Conservation (phyloP, 2,113 vertebrate species). For the Ascaphus truei region DNA sequence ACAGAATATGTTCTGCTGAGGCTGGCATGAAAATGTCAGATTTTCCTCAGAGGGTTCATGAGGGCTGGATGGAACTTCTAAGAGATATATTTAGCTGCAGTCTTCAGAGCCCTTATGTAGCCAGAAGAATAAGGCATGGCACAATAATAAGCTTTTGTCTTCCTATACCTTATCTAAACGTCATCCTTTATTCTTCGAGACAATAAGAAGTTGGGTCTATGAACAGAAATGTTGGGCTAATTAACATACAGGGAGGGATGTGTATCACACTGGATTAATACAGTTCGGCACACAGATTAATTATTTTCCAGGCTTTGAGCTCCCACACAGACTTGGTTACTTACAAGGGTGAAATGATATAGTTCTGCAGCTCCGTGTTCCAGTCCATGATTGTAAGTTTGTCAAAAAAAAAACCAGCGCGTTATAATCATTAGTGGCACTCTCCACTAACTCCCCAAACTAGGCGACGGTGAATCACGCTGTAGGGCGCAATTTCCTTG, state of each 20-base stretch:
- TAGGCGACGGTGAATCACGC: too few relatives aligned
- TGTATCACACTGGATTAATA: background rate
- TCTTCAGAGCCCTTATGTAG: background rate
- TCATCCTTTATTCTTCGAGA: background rate
- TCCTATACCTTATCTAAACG: background rate
- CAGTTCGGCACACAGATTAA: too few relatives aligned
- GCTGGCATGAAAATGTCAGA: constrained; percentile 3
- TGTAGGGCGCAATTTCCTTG: too few relatives aligned
- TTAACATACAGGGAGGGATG: background rate
- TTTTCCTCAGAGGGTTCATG: constrained; percentile 5
- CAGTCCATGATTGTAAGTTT: too few relatives aligned
- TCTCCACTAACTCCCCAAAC: too few relatives aligned
- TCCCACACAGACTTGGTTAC: too few relatives aligned
- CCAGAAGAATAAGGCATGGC: background rate
- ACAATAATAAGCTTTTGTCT: background rate
- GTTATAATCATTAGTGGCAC: too few relatives aligned
- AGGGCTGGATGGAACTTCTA: constrained; percentile 5
- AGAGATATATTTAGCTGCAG: background rate
- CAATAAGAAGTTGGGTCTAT: background rate
- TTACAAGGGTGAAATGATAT: too few relatives aligned
- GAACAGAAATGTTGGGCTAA: background rate
- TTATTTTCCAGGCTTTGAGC: too few relatives aligned
- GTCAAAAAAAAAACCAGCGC: too few relatives aligned
- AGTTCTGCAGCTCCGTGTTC: too few relatives aligned
- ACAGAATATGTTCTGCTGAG: background rate